These are phyloP conservation scores for Gonioctena quinquepunctata DNA, from an alignment of 1,140 invertebrate species.

Conservation along the genomic window DNA sequence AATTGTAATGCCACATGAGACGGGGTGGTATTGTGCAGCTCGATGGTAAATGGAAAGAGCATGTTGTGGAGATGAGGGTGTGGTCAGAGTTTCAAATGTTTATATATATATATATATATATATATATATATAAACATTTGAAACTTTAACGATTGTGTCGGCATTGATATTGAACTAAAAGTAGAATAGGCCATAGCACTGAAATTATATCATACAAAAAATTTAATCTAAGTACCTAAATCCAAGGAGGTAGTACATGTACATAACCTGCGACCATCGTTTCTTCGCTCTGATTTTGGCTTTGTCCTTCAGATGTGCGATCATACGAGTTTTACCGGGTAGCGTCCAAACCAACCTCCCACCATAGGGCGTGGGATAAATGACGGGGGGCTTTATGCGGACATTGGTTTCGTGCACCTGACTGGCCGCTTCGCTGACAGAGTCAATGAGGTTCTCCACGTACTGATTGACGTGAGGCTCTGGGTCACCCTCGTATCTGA, in stretches of 20 bases:
- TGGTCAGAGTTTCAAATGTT: too few species aligned
- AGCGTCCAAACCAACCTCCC: conserved; percentile 83
- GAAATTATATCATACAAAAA: too few species aligned
- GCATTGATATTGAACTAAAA: too few species aligned
- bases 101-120: too few species aligned
- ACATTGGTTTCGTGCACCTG: conserved; percentile 75
- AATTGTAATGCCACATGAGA: too few species aligned
- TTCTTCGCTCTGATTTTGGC: conserved; percentile 84
- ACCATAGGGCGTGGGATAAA: conserved; percentile 85
- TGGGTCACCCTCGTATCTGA: conserved; percentile 68
- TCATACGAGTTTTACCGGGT: conserved; percentile 84
- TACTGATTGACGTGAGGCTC: conserved; percentile 81
- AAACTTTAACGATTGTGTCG: too few species aligned
- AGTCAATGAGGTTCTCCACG: conserved; percentile 75
- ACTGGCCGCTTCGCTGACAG: conserved; percentile 75
- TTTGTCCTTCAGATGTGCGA: conserved; percentile 88
- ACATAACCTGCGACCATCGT: conserved; percentile 88
- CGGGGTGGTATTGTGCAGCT: too few species aligned
- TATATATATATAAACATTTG: too few species aligned
- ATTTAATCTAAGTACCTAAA: conserved; percentile 58
- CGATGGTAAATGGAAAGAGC: too few species aligned
- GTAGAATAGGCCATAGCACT: too few species aligned
- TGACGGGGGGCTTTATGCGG: conserved; percentile 72
- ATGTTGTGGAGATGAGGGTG: too few species aligned
- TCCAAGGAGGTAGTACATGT: conserved; percentile 91